Conservation (phyloP, 1,140 invertebrate genomes). For the Neodiprion pinetum region DNA sequence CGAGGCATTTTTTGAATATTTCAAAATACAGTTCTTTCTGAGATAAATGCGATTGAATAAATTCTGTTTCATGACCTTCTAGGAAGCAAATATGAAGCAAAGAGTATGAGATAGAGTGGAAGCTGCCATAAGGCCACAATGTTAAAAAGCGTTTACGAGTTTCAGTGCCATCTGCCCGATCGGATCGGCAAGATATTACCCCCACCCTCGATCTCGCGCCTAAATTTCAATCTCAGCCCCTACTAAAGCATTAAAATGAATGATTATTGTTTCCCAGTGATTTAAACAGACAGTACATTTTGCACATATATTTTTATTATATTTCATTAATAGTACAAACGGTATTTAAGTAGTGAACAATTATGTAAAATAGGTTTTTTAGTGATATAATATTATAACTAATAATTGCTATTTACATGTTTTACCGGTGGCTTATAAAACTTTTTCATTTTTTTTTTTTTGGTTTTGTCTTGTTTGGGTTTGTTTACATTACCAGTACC, state of each 20-base stretch:
- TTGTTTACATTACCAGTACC: neutral
- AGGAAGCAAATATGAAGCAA: too few relatives aligned
- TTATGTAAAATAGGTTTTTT: neutral
- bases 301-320: neutral
- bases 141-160: neutral
- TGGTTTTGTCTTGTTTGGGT: neutral
- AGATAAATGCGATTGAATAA: too few relatives aligned
- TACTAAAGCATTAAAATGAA: neutral
- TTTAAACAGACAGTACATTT: neutral
- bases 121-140: too few relatives aligned
- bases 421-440: neutral
- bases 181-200: neutral
- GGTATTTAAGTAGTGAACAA: neutral
- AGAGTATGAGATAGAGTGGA: too few relatives aligned
- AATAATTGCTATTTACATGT: neutral
- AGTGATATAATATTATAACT: neutral
- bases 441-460: constrained; percentile 1
- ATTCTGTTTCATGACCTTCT: too few relatives aligned
- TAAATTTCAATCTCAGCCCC: neutral
- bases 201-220: neutral
- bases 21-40: too few relatives aligned
- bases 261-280: neutral
- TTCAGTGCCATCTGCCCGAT: neutral
- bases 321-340: neutral
- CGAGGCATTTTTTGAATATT: too few relatives aligned